Evolutionary conservation across 2,888 invertebrate species (phyloP), one percentile per base, ranked within the genome.

Genomic region (Hartigia nigra): DNA sequence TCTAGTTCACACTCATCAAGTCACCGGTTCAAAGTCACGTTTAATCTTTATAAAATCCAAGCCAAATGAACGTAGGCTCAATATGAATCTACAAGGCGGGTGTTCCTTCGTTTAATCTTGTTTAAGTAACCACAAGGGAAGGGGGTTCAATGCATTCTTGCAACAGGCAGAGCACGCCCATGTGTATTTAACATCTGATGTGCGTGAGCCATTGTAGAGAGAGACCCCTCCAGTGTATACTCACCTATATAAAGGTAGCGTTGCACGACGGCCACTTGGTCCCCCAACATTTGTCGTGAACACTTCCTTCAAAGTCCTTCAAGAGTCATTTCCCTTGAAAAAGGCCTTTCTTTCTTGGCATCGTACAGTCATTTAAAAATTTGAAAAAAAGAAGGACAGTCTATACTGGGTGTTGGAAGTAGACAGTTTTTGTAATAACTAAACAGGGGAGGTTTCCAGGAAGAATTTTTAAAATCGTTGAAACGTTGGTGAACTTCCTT

Each of bases 211-310:
- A 32, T 32, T 31, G 12, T 72, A 72, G 32, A 32, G n/a, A 32
- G 72, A 32, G 72, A 32, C 72, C 72, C 72, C 72, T 72, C 32
- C 32, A 72, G 31, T 12, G 75, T 11, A 32, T 35, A 75, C 35
- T 75, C 37, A 34, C 36, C 75, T 75, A 75, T 75, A 75, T 75
- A 75, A 75, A 75, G 75, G 75, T 36, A 75, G 31, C 75, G 5
- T 35, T 23, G 35, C 37, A 35, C 32, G 31, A 23, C 35, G 12
- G 75, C 75, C 75, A 75, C 75, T 75, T 34, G 34, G 75, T 31
- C 75, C 75, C 34, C 14, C 75, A 34, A 14, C 75, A 14, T 75
- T 36, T 35, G 32, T n/a, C 75, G 75, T 0, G 75, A 32, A 31
- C 35, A 12, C 72, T 72, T 72, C 12, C 12, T 72, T 72, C 12